Conservation (phyloP, 2,797 vertebrate species). For the Rhyacichthys aspro region DNA sequence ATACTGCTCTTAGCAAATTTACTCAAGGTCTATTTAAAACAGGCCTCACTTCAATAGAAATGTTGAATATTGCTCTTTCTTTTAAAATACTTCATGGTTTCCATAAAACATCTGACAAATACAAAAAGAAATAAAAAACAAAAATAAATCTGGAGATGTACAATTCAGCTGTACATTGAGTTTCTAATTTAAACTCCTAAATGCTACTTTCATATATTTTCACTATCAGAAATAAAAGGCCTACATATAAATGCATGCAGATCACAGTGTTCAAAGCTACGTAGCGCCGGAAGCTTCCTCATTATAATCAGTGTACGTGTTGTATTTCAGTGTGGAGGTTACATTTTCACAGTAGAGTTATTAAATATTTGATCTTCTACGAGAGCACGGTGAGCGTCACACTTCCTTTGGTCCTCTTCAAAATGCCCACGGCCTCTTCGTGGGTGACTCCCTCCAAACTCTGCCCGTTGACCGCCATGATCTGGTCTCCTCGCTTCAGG, state of each 20-base stretch:
- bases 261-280: slow-evolving; percentile 66
- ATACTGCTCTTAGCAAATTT: too few relatives aligned
- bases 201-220: neutral
- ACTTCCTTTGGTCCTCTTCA: slow-evolving; percentile 95
- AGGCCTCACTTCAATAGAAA: too few relatives aligned
- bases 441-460: slow-evolving; percentile 95
- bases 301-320: slow-evolving; percentile 23
- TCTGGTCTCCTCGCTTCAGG: slow-evolving; percentile 96
- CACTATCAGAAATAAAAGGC: slow-evolving; percentile 6
- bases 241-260: neutral
- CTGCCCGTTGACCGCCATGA: slow-evolving; percentile 95
- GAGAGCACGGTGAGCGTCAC: slow-evolving; percentile 94
- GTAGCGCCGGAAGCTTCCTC: slow-evolving; percentile 23
- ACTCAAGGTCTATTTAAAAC: too few relatives aligned
- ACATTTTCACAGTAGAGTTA: slow-evolving; percentile 19
- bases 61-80: too few relatives aligned
- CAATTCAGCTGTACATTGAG: too few relatives aligned
- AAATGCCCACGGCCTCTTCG: slow-evolving; percentile 93
- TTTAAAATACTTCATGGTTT: neutral
- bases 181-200: too few relatives aligned
- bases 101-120: neutral
- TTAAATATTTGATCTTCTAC: slow-evolving; percentile 52
- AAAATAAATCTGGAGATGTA: too few relatives aligned
- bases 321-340: slow-evolving; percentile 34
- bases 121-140: slow-evolving; percentile 3